Conservation (phyloP, 2,113 vertebrate species). For the Daubentonia madagascariensis region DNA sequence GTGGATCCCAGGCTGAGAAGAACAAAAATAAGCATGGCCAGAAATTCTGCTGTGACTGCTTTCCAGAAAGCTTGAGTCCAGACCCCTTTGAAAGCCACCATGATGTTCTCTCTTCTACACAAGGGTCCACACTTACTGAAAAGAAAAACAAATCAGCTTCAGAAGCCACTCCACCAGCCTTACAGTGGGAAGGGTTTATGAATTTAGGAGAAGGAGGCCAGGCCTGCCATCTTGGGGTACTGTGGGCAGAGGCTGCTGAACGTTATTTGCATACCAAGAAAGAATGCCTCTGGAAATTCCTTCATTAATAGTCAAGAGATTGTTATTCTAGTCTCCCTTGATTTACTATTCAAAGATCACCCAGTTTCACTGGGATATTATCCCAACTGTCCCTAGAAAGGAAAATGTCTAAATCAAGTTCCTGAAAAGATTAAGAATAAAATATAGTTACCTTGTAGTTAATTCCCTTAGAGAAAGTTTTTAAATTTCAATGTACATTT, state of each 20-base stretch:
- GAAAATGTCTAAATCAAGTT: neutral
- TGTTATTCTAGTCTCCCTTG: neutral
- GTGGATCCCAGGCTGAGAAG: conserved; percentile 95
- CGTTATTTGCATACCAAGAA: neutral
- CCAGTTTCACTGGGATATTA: neutral
- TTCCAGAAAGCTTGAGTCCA: conserved; percentile 98
- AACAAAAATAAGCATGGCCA: conserved; percentile 95
- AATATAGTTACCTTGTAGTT: neutral
- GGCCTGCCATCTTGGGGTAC: fast-evolving
- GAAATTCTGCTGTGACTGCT: conserved; percentile 92
- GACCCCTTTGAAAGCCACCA: conserved; percentile 96
- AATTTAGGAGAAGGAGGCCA: neutral
- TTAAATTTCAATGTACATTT: neutral
- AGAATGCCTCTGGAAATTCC: neutral
- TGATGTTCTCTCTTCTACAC: conserved; percentile 87
- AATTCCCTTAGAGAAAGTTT: neutral
- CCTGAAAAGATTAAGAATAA: neutral
- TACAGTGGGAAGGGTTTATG: neutral
- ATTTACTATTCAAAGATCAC: neutral
- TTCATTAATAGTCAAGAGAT: neutral
- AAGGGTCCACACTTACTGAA: conserved; percentile 90
- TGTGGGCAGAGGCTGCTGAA: neutral
- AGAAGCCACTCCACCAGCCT: conserved; percentile 12
- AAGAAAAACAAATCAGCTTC: conserved; percentile 68
- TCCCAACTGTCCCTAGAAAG: neutral